A percentile compares a stretch with the other conserved stretches of the same genome.
phyloP scores from a whole-genome alignment of 1,140 invertebrate genomes.

The Riptortus pedestris region DNA sequence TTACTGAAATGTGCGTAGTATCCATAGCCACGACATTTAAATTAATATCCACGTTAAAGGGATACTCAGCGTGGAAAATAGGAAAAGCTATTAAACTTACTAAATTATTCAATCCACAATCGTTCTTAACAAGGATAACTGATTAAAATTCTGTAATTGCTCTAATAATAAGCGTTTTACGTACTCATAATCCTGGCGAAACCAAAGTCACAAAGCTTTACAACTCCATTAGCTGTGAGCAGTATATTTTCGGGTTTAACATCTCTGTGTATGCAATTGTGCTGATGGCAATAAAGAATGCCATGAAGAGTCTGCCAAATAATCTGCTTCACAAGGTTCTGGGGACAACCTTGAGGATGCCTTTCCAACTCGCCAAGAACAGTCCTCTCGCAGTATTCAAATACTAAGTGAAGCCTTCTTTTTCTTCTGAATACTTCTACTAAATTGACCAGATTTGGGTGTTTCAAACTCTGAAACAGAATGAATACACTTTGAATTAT shows the following conservation, averaged over 20 bases:
- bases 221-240: slow-evolving; percentile 82
- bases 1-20: too few species aligned
- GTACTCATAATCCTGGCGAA: slow-evolving; percentile 94
- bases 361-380: slow-evolving; percentile 93
- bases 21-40: too few species aligned
- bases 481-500: slow-evolving; percentile 2
- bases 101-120: too few species aligned
- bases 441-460: slow-evolving; percentile 93
- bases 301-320: slow-evolving; percentile 92
- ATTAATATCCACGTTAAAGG: too few species aligned
- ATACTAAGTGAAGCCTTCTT: slow-evolving; percentile 91
- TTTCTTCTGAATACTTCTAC: slow-evolving; percentile 96
- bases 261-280: slow-evolving; percentile 93
- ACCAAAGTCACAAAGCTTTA: slow-evolving; percentile 97
- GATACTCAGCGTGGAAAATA: too few species aligned
- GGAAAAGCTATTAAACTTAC: too few species aligned
- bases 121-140: too few species aligned
- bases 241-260: slow-evolving; percentile 99
- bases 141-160: too few species aligned
- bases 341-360: slow-evolving; percentile 72
- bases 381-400: slow-evolving; percentile 97
- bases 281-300: slow-evolving; percentile 89
- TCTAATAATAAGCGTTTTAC: too few species aligned
- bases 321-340: slow-evolving; percentile 79
- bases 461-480: slow-evolving; percentile 79